Evolutionary conservation across 92 coral and sea anemone genomes (phyloP).

Genomic region (Palythoa caribaeorum): DNA sequence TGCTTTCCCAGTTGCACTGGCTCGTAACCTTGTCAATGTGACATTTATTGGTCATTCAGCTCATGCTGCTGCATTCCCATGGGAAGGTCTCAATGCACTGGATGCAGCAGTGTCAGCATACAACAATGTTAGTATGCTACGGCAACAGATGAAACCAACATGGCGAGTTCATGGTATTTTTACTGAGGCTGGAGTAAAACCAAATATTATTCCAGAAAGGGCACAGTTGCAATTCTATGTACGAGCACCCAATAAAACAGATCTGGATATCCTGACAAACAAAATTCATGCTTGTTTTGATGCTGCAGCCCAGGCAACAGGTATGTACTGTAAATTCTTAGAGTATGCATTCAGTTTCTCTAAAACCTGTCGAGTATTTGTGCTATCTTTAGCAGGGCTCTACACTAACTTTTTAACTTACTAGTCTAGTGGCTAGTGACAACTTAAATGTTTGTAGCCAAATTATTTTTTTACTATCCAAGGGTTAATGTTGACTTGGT

Average conservation of each 20-base stretch:
- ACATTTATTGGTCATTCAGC: constrained; percentile 87
- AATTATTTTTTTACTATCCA: no score
- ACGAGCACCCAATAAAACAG: constrained; percentile 72
- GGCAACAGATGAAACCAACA: constrained; percentile 96
- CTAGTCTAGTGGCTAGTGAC: no score
- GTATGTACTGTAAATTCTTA: constrained; percentile 16
- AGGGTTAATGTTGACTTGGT: no score
- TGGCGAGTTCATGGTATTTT: constrained; percentile 90
- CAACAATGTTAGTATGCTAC: constrained; percentile 75
- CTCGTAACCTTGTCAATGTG: constrained; percentile 55
- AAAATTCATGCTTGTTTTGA: constrained; percentile 83
- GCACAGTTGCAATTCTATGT: constrained; percentile 62
- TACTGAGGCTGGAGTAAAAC: constrained; percentile 92
- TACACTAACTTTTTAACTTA: no score
- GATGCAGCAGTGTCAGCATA: constrained; percentile 94
- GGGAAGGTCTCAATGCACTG: constrained; percentile 95
- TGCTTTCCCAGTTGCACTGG: constrained; percentile 54
- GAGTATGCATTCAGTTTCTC: neutral
- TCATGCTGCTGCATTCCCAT: constrained; percentile 94
- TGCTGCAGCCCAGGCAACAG: constrained; percentile 89
- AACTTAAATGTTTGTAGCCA: no score
- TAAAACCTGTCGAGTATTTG: no score
- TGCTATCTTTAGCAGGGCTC: no score
- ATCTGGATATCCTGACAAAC: constrained; percentile 57
- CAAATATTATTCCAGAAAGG: constrained; percentile 91